These are phyloP conservation scores for Morinoia aosen DNA, from an alignment of 2,888 invertebrate species.

Conservation along the genomic window DNA sequence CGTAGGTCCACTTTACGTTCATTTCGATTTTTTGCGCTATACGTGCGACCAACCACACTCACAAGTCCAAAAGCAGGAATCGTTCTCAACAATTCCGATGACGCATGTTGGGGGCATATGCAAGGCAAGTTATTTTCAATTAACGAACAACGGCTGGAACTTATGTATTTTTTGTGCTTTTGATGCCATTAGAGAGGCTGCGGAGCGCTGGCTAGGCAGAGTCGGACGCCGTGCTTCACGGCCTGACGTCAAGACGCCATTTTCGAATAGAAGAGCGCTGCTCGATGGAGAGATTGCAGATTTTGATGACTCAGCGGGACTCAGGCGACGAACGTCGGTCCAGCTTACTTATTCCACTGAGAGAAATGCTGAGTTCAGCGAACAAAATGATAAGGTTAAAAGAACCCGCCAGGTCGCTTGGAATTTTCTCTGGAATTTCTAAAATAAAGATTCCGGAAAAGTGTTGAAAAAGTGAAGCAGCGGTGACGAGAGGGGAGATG, in stretches of 20 bases:
- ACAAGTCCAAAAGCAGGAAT: too few relatives aligned
- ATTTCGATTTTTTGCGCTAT: too few relatives aligned
- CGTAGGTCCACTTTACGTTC: too few relatives aligned
- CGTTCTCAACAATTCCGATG: too few relatives aligned
- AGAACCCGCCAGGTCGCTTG: slow-evolving; percentile 25
- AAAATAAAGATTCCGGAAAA: slow-evolving; percentile 6
- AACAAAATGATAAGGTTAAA: slow-evolving; percentile 35
- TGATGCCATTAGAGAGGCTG: not conserved
- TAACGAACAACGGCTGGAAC: not conserved
- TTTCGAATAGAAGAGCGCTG: slow-evolving; percentile 22
- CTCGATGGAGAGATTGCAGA: slow-evolving; percentile 45
- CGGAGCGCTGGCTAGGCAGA: not conserved
- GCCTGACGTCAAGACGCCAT: not conserved
- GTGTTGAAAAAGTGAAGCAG: not conserved
- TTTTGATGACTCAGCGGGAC: slow-evolving; percentile 25
- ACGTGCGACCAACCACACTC: too few relatives aligned
- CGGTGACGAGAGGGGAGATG: not conserved
- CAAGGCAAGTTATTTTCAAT: not conserved
- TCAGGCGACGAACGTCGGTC: slow-evolving; percentile 12
- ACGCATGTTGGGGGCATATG: not conserved
- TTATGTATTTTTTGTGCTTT: not conserved
- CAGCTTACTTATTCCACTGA: slow-evolving; percentile 20
- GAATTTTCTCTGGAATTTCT: not conserved
- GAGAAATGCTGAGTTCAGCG: slow-evolving; percentile 34
- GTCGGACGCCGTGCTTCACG: not conserved